These are phyloP conservation scores for Antheraea assamensis DNA, from an alignment of 2,888 invertebrate species.

Conservation along the genomic window DNA sequence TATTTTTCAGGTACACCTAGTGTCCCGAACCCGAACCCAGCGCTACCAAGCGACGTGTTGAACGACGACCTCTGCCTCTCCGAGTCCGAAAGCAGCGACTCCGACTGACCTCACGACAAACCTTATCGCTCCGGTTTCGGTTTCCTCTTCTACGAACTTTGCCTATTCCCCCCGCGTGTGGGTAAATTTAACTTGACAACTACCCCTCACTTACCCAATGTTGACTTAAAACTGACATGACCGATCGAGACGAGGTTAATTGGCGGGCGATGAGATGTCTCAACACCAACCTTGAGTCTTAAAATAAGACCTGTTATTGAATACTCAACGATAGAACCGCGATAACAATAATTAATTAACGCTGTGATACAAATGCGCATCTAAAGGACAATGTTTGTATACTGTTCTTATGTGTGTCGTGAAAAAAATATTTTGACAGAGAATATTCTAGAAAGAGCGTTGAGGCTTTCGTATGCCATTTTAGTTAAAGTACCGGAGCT, in stretches of 20 bases:
- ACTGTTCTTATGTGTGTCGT: constrained; percentile 20
- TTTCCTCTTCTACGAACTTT: constrained; percentile 34
- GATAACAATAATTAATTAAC: neutral
- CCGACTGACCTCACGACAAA: constrained; percentile 79
- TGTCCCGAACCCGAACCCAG: constrained; percentile 40
- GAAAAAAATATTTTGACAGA: constrained; percentile 2
- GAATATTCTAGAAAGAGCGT: neutral
- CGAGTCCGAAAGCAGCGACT: constrained; percentile 90
- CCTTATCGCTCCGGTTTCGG: constrained; percentile 42
- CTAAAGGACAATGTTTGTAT: constrained; percentile 15
- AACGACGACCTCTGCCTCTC: constrained; percentile 94
- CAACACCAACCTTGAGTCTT: neutral
- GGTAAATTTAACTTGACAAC: neutral
- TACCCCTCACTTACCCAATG: neutral
- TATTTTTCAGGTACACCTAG: neutral
- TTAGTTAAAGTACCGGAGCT: neutral
- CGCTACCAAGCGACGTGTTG: constrained; percentile 85
- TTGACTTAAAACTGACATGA: constrained; percentile 2
- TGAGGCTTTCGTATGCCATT: neutral
- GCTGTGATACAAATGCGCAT: constrained; percentile 15
- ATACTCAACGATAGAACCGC: neutral
- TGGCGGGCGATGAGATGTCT: neutral
- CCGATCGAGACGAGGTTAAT: neutral
- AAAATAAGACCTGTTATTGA: neutral
- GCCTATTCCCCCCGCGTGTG: constrained; percentile 22